Conservation (phyloP, 2,113 vertebrate genomes). For the Ramphastos sulfuratus region DNA sequence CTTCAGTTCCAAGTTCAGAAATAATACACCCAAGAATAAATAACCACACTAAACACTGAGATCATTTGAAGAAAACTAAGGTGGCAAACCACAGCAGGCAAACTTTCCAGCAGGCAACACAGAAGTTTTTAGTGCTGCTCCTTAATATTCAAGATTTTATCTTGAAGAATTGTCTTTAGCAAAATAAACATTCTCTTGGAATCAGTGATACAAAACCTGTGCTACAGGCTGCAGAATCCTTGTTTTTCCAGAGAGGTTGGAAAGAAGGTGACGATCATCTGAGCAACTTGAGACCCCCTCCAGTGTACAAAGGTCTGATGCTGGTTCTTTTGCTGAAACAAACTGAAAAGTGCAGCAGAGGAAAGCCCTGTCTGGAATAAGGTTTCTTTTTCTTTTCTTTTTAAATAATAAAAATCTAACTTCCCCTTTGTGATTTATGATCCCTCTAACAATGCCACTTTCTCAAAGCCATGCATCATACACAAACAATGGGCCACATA, state of each 20-base stretch:
- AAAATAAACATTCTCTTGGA: slow-evolving; percentile 31
- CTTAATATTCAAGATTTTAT: slow-evolving; percentile 7
- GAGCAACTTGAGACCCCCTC: background rate
- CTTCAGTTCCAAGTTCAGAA: background rate
- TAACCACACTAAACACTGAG: slow-evolving; percentile 32
- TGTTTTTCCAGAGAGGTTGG: background rate
- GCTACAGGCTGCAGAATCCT: background rate
- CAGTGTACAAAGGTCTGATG: accelerated
- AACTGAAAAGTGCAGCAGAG: background rate
- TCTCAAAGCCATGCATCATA: slow-evolving; percentile 68
- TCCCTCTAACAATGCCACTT: slow-evolving; percentile 71
- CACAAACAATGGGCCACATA: slow-evolving; percentile 72
- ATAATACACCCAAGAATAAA: slow-evolving; percentile 15
- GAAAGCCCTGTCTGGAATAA: slow-evolving; percentile 20
- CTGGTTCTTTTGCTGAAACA: background rate
- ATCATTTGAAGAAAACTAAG: background rate
- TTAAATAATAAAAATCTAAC: background rate
- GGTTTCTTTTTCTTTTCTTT: background rate
- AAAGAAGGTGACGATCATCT: background rate
- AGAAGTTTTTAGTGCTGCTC: background rate
- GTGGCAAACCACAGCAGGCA: slow-evolving; percentile 37
- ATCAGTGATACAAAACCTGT: background rate
- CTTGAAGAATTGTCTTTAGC: background rate
- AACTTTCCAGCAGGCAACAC: background rate
- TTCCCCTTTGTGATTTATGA: slow-evolving; percentile 66